These are phyloP conservation scores for Tachina grossa DNA, from an alignment of 2,888 invertebrate genomes.

Conservation along the genomic window DNA sequence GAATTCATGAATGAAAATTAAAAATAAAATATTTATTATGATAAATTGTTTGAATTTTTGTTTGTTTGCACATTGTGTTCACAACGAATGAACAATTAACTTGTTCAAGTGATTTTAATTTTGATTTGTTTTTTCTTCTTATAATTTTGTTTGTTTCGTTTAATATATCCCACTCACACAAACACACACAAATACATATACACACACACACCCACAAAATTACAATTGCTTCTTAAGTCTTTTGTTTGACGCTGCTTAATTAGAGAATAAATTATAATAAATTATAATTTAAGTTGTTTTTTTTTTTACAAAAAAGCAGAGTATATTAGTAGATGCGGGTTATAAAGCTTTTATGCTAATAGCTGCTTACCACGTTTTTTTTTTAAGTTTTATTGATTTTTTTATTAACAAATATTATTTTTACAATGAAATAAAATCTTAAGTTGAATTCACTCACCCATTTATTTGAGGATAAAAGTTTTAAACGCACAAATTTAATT, in stretches of 20 bases:
- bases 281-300: background rate
- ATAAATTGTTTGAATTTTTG: background rate
- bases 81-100: background rate
- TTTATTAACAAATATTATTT: too few species aligned
- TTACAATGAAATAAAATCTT: too few species aligned
- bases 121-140: background rate
- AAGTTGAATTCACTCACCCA: too few species aligned
- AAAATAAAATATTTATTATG: background rate
- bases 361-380: too few species aligned
- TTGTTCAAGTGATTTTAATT: background rate
- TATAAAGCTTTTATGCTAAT: too few species aligned
- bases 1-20: slow-evolving; percentile 12
- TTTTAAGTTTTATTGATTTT: too few species aligned
- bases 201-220: background rate
- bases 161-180: too few species aligned
- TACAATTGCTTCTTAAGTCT: background rate
- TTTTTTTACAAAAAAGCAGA: background rate
- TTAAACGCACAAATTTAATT: too few species aligned
- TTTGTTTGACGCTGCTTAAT: background rate
- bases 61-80: background rate
- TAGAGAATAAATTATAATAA: background rate
- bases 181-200: too few species aligned
- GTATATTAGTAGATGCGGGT: background rate
- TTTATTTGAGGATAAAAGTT: too few species aligned
- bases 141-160: too few species aligned